phyloP scores from a whole-genome alignment of 2,113 vertebrate species.

The Jaculus jaculus region DNA sequence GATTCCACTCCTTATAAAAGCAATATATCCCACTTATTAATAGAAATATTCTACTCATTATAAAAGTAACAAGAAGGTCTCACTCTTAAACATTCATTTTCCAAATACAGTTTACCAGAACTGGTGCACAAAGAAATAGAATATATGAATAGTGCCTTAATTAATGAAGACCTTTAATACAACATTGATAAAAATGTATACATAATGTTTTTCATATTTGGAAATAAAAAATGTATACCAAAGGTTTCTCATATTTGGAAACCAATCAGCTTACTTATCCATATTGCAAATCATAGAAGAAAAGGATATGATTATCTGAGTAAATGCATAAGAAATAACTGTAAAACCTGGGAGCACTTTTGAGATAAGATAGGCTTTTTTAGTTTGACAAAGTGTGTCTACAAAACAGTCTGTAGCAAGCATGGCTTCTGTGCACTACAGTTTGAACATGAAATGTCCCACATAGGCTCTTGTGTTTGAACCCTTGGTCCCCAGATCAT shows the following conservation, averaged over 20 bases:
- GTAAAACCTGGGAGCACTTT: background rate
- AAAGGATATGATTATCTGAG: background rate
- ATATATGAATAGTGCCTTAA: background rate
- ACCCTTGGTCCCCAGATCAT: too few species aligned
- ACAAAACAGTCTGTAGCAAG: background rate
- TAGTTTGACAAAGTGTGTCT: background rate
- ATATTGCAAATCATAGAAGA: background rate
- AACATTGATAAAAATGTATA: background rate
- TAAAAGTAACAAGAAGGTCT: too few species aligned
- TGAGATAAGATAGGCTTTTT: background rate
- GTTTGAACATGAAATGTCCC: too few species aligned
- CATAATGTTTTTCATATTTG: too few species aligned
- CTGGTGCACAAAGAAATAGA: background rate
- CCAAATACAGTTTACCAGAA: background rate
- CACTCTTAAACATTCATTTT: background rate
- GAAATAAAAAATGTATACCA: too few species aligned
- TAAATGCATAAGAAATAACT: background rate
- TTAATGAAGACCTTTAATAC: background rate
- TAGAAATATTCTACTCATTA: too few species aligned
- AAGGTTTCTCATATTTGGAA: background rate
- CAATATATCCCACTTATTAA: too few species aligned
- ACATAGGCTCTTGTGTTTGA: too few species aligned
- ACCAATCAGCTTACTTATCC: background rate
- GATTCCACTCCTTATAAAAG: background rate
- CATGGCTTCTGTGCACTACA: background rate